A percentile compares a stretch with the other conserved stretches of the same genome.
Conservation (phyloP, 2,113 vertebrate genomes). For the Poeciliopsis turrubarensis region DNA sequence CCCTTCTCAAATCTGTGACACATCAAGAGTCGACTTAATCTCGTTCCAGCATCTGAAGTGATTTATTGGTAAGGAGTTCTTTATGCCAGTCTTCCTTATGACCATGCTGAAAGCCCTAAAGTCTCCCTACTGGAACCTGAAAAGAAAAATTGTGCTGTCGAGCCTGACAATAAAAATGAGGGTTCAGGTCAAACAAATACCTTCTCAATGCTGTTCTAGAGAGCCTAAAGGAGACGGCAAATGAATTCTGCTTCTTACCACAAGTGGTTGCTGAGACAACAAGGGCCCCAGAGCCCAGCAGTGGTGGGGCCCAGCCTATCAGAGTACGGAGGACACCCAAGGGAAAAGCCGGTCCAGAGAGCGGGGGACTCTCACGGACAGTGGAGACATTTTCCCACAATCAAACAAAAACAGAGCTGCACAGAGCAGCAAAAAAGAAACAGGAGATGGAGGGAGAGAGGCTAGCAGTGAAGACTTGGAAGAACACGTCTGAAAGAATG, state of each 20-base stretch:
- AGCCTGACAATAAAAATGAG: conserved; percentile 8
- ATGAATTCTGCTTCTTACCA: conserved; percentile 30
- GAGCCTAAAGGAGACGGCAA: background rate
- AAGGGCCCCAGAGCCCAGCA: conserved; percentile 26
- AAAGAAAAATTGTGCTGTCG: conserved; percentile 33
- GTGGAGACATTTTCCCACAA: conserved; percentile 81
- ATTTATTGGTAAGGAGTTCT: conserved; percentile 50
- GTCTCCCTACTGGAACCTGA: background rate
- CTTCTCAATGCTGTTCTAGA: conserved; percentile 6
- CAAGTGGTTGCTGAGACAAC: conserved; percentile 53
- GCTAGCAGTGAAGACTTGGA: conserved; percentile 43
- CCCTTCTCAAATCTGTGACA: conserved; percentile 38
- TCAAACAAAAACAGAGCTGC: conserved; percentile 77
- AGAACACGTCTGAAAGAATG: conserved; percentile 62
- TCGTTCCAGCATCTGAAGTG: conserved; percentile 41
- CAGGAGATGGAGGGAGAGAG: conserved; percentile 38
- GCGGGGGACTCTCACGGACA: conserved; percentile 77
- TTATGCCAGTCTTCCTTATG: conserved; percentile 53
- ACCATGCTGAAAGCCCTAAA: conserved; percentile 37
- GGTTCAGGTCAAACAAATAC: conserved; percentile 4
- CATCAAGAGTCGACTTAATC: conserved; percentile 50
- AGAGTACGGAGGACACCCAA: conserved; percentile 53
- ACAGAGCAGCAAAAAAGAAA: conserved; percentile 62
- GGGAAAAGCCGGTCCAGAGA: conserved; percentile 73
- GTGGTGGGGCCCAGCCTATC: conserved; percentile 43